A percentile compares a stretch with the other conserved stretches of the same genome.
Evolutionary conservation across 2,888 invertebrate species (phyloP).

Genomic region (Trichogramma dendrolimi): DNA sequence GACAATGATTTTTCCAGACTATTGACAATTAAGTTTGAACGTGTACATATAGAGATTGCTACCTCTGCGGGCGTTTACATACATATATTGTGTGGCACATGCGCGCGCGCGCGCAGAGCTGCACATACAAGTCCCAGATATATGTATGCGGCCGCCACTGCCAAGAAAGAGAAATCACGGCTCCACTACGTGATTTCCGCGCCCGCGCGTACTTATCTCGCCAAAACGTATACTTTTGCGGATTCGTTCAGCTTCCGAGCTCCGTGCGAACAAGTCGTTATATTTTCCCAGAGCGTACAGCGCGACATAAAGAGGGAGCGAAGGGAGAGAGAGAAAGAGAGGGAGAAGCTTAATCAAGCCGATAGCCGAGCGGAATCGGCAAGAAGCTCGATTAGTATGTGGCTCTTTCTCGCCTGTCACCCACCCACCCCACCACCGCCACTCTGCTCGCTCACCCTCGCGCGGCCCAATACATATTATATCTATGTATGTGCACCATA

Average conservation of each 20-base stretch:
- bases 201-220: constrained; percentile 29
- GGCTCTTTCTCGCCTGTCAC: constrained; percentile 17
- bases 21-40: constrained; percentile 29
- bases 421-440: constrained; percentile 12
- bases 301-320: constrained; percentile 31
- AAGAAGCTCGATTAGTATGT: constrained; percentile 50
- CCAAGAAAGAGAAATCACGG: constrained; percentile 35
- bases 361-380: constrained; percentile 51
- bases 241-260: constrained; percentile 27
- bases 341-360: constrained; percentile 48
- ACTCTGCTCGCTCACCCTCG: constrained; percentile 21
- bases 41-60: background rate
- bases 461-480: constrained; percentile 8
- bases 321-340: too few species aligned
- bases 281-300: constrained; percentile 48
- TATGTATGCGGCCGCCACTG: constrained; percentile 9
- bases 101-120: too few species aligned
- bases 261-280: constrained; percentile 45
- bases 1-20: constrained; percentile 25
- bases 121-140: background rate
- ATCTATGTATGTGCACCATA: too few species aligned
- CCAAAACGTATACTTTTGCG: constrained; percentile 23
- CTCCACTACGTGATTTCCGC: constrained; percentile 34
- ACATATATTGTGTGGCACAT: too few species aligned
- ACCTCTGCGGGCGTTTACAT: too few species aligned